These are phyloP conservation scores for Ornithorhynchus anatinus DNA, from an alignment of 2,113 vertebrate species.

Conservation along the genomic window DNA sequence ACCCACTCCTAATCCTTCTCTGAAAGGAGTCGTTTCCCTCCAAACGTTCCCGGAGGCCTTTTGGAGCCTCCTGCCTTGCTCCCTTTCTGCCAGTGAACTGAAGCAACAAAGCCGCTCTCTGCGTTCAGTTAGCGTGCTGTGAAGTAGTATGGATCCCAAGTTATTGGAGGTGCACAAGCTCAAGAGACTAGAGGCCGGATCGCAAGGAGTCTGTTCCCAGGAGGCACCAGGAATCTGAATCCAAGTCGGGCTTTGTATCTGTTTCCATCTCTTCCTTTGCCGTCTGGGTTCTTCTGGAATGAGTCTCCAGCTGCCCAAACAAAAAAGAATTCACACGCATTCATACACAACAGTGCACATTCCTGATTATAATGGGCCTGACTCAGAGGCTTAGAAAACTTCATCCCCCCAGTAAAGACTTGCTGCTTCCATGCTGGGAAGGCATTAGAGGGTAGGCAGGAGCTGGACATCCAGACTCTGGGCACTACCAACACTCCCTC, in stretches of 20 bases:
- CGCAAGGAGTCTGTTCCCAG: conserved; percentile 80
- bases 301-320: conserved; percentile 67
- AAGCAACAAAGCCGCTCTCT: conserved; percentile 76
- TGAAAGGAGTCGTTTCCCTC: conserved; percentile 49
- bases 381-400: background rate
- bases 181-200: conserved; percentile 77
- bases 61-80: conserved; percentile 63
- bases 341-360: background rate
- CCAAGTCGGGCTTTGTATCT: conserved; percentile 77
- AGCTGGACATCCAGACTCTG: background rate
- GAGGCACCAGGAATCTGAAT: conserved; percentile 83
- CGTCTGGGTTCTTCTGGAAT: conserved; percentile 77
- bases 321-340: conserved; percentile 45
- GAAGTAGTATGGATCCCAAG: conserved; percentile 73
- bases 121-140: conserved; percentile 74
- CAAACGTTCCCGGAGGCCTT: conserved; percentile 63
- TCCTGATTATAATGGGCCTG: background rate
- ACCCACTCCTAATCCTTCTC: conserved; percentile 72
- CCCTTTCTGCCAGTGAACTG: conserved; percentile 71
- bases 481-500: background rate
- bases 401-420: background rate
- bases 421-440: background rate
- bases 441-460: background rate
- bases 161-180: conserved; percentile 45
- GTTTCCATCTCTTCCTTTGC: conserved; percentile 75